Base-by-base conservation (phyloP, 1,140 invertebrate genomes). In the Mactra quadrangularis region DNA sequence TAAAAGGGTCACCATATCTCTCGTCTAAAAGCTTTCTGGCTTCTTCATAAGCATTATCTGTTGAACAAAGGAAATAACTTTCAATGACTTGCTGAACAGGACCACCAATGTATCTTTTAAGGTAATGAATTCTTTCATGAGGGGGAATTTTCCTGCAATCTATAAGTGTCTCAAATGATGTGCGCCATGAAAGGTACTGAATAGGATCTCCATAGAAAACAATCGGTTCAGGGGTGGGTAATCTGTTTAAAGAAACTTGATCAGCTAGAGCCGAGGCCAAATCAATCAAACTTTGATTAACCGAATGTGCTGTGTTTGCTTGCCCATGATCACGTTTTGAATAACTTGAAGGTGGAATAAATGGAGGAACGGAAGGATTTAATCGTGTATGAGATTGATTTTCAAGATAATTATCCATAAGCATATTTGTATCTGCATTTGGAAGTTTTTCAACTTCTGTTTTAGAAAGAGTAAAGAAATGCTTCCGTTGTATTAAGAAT, bases 91-190 rank as follows among this genome's bases (percentile, higher is more conserved):
- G 41, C 9, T 27, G 35, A 22, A 66, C 87, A 55, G 22, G 25
- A 38, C 76, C 83, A 59, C 38, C 85, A 19, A 86, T 7, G 53
- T 88, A 87, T 31, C 35, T 72, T 27, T 83, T 75, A 17, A 87
- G 50, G 38, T 86, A 83, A n/a, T 74, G 74, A 15, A 83, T 72
- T 38, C 59, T 83, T 35, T 81, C 85, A 11, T 62, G 1, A 4
- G 33, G 13, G 0, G 75, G 81, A 50, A 86, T 52, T 29, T 95
- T 96, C 91, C 97, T 97, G 91, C 96, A 96, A 68, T 97, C 96
- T 75, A 96, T 97, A 88, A 97, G 96, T 94, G 95, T 96, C 89
- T 95, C 96, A 50, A 97, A 97, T 94, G 96, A 96, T 81, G 95
- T 71, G 55, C 78, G 82, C 79, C 83, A 86, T 19, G 50, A 68